Evolutionary conservation across 1,140 invertebrate species (phyloP).

Genomic region (Nephotettix cincticeps): DNA sequence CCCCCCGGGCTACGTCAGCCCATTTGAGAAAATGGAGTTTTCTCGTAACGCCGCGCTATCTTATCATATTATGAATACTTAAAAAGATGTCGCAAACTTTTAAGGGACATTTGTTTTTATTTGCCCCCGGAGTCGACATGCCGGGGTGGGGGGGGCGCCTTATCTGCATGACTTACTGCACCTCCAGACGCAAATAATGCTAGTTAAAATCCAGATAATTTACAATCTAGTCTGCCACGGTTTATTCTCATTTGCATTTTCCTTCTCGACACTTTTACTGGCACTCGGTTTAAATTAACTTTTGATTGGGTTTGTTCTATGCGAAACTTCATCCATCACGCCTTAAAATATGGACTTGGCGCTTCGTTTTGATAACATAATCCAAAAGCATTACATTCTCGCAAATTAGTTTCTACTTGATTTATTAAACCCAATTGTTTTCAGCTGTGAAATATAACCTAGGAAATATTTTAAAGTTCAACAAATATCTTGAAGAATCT

Average conservation of each 20-base stretch:
- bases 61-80: conserved; percentile 34
- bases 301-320: no score
- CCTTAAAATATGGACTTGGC: no score
- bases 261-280: conserved; percentile 4
- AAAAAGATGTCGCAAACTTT: conserved; percentile 34
- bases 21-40: conserved; percentile 32
- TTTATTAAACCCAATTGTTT: no score
- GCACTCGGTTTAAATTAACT: background rate
- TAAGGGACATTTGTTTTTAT: conserved; percentile 34
- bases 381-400: no score
- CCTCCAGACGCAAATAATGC: conserved; percentile 26
- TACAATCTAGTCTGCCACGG: conserved; percentile 13
- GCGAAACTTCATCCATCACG: no score
- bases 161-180: conserved; percentile 25
- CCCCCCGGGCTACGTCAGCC: conserved; percentile 20
- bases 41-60: conserved; percentile 31
- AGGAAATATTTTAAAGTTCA: no score
- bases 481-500: no score
- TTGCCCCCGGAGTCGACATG: conserved; percentile 16
- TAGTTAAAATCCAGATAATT: conserved; percentile 27
- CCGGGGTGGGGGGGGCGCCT: conserved; percentile 12
- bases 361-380: no score
- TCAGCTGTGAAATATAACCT: no score
- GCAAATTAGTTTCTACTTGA: no score
- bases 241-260: conserved; percentile 22